A percentile compares a stretch with the other conserved stretches of the same genome.
These are phyloP conservation scores for Alauda arvensis DNA, from an alignment of 2,797 vertebrate genomes.

Conservation along the genomic window DNA sequence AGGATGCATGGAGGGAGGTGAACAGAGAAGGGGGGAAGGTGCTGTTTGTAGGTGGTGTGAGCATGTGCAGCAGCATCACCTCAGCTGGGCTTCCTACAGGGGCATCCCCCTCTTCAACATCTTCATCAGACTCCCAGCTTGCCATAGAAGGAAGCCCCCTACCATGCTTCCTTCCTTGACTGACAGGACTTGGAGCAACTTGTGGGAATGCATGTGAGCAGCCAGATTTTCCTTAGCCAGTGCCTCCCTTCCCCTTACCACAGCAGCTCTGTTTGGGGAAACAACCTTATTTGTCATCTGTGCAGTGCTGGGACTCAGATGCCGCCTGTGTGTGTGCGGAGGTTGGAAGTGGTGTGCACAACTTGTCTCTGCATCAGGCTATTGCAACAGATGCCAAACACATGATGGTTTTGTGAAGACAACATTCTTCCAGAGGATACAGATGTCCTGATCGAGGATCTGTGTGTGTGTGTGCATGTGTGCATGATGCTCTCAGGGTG, in stretches of 20 bases:
- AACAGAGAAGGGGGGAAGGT: not conserved
- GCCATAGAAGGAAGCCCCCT: no score
- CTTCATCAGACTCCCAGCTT: not conserved
- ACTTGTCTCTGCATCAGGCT: not conserved
- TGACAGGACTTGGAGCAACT: not conserved
- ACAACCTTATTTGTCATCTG: not conserved
- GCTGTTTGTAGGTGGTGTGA: accelerated
- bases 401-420: not conserved
- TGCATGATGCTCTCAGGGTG: not conserved
- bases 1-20: accelerated
- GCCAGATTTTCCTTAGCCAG: not conserved
- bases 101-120: not conserved
- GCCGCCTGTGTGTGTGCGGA: accelerated
- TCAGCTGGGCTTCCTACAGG: not conserved
- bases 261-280: not conserved
- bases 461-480: accelerated
- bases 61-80: accelerated
- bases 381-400: slow-evolving; percentile 33
- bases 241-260: not conserved
- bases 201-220: not conserved
- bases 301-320: not conserved
- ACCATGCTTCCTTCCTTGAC: not conserved
- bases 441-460: slow-evolving; percentile 6
- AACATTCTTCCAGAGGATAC: not conserved
- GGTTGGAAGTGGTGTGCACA: not conserved